phyloP scores from a whole-genome alignment of 2,113 vertebrate species.

The Mandrillus leucophaeus region DNA sequence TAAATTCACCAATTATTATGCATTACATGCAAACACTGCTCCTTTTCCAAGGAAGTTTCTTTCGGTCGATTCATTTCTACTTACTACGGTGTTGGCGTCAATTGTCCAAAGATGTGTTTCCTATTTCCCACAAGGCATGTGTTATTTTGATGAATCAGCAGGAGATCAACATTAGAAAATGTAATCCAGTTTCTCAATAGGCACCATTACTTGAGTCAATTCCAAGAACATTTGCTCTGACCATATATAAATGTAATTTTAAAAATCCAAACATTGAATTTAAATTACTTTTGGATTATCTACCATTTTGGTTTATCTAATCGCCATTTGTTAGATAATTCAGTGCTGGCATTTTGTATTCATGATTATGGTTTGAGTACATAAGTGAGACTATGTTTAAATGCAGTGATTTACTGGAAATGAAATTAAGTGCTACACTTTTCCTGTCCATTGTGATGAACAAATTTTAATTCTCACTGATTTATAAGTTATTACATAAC shows the following conservation, averaged over 20 bases:
- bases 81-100: background rate
- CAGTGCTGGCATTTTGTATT: conserved; percentile 39
- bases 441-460: background rate
- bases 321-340: conserved; percentile 35
- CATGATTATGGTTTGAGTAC: background rate
- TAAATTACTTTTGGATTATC: conserved; percentile 59
- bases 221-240: conserved; percentile 27
- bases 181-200: background rate
- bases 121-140: background rate
- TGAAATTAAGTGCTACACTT: background rate
- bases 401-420: conserved; percentile 40
- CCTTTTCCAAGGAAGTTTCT: background rate
- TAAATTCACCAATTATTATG: background rate
- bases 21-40: background rate
- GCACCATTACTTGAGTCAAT: background rate
- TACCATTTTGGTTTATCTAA: conserved; percentile 32
- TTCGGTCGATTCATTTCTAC: background rate
- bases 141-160: background rate
- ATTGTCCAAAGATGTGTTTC: background rate
- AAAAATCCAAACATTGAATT: conserved; percentile 22
- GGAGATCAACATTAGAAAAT: background rate
- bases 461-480: background rate
- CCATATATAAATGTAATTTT: background rate
- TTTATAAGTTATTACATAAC: background rate
- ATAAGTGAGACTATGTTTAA: conserved; percentile 51